phyloP scores from a whole-genome alignment of 2,113 vertebrate species.

The Chloebia gouldiae region DNA sequence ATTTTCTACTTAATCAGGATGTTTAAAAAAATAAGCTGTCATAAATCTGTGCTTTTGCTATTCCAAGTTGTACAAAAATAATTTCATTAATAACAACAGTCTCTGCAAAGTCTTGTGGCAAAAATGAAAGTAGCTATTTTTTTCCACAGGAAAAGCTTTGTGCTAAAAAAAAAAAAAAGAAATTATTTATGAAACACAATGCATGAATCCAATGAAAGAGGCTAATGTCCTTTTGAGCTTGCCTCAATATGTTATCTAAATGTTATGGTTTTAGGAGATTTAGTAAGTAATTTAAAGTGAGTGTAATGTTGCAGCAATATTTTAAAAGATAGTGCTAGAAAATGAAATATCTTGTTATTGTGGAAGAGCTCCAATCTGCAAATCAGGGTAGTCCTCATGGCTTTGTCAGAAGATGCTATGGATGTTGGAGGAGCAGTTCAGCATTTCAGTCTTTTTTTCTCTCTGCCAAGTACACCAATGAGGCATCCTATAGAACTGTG shows the following conservation, averaged over 20 bases:
- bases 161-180: not conserved
- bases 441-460: not conserved
- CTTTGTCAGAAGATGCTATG: not conserved
- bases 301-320: not conserved
- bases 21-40: not conserved
- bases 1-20: not conserved
- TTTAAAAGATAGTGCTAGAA: not conserved
- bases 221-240: not conserved
- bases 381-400: not conserved
- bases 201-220: not conserved
- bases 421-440: not conserved
- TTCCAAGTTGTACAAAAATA: not conserved
- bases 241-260: not conserved
- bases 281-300: not conserved
- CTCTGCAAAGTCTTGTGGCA: not conserved
- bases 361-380: not conserved
- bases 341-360: not conserved
- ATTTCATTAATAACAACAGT: not conserved
- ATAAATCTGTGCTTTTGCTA: not conserved
- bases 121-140: not conserved
- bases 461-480: not conserved
- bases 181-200: not conserved
- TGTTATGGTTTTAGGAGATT: not conserved
- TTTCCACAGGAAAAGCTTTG: not conserved
- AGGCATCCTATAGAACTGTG: not conserved